phyloP scores from a whole-genome alignment of 2,797 vertebrate species.

The Astyanax mexicanus region DNA sequence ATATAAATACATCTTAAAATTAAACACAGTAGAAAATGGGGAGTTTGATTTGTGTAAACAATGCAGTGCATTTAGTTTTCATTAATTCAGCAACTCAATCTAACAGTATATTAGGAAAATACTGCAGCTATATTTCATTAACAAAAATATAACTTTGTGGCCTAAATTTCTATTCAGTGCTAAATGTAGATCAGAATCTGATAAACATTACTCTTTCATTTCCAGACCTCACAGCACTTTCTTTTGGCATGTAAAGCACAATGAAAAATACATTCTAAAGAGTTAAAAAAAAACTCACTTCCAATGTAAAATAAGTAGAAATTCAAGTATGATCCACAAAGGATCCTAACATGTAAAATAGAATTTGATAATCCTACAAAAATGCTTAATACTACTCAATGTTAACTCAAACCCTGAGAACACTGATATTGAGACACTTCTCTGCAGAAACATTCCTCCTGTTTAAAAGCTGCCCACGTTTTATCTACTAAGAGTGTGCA shows the following conservation, averaged over 20 bases:
- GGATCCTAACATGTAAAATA: conserved; percentile 4
- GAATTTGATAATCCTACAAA: conserved; percentile 22
- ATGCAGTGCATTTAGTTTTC: not conserved
- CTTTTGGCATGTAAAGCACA: not conserved
- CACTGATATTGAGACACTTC: not conserved
- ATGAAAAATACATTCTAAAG: not conserved
- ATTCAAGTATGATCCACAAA: not conserved
- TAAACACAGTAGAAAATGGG: not conserved
- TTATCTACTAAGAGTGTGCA: too few relatives aligned
- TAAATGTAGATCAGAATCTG: not conserved
- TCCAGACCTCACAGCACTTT: not conserved
- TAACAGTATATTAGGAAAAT: not conserved
- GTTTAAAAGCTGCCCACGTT: too few relatives aligned
- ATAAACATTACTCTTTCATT: not conserved
- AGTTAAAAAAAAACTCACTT: not conserved
- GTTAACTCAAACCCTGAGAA: conserved; percentile 50
- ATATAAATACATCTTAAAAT: not conserved
- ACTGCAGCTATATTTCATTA: not conserved
- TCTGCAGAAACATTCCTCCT: too few relatives aligned
- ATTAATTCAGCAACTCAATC: not conserved
- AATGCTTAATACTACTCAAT: conserved; percentile 57
- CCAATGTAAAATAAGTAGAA: not conserved
- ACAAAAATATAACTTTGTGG: not conserved
- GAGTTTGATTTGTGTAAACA: not conserved
- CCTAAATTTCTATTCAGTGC: not conserved